Percentiles rank a stretch among this genome's conserved stretches.
Conservation (phyloP, 2,888 invertebrate species). For the Agelastica alni region DNA sequence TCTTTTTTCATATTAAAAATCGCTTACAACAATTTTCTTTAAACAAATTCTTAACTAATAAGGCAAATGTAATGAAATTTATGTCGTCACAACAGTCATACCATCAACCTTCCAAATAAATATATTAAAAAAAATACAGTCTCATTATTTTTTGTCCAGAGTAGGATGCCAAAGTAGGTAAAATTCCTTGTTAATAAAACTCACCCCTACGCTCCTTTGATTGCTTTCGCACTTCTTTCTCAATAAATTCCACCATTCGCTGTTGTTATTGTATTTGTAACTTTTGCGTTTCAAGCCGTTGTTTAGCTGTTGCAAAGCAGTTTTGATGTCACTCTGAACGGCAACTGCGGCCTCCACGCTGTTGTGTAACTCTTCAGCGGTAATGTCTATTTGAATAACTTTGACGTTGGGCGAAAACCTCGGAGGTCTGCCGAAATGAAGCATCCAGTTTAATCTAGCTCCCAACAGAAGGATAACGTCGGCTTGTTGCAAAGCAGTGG, state of each 20-base stretch:
- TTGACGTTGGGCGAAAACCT: conserved; percentile 82
- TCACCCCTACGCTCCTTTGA: conserved; percentile 69
- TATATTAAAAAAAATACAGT: too few relatives aligned
- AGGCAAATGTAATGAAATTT: too few relatives aligned
- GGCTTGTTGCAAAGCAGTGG: conserved; percentile 81
- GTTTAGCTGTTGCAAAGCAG: conserved; percentile 69
- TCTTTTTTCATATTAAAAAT: too few relatives aligned
- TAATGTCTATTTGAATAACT: conserved; percentile 89
- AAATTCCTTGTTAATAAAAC: conserved; percentile 2
- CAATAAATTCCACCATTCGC: conserved; percentile 79
- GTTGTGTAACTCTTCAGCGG: conserved; percentile 90
- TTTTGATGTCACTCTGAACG: conserved; percentile 82
- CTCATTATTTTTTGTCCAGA: too few relatives aligned
- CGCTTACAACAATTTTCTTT: too few relatives aligned
- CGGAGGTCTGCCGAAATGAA: conserved; percentile 92
- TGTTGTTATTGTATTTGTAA: conserved; percentile 62
- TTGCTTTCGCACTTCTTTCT: conserved; percentile 74
- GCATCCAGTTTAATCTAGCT: conserved; percentile 95
- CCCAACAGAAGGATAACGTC: conserved; percentile 78
- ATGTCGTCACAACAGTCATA: too few relatives aligned
- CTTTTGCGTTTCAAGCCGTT: conserved; percentile 61
- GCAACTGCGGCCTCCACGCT: conserved; percentile 80
- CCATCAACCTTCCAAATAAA: too few relatives aligned
- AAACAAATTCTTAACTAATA: too few relatives aligned
- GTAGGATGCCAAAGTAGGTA: too few relatives aligned